These are phyloP conservation scores for Remorina albescens DNA, from an alignment of 2,797 vertebrate genomes.

Conservation along the genomic window DNA sequence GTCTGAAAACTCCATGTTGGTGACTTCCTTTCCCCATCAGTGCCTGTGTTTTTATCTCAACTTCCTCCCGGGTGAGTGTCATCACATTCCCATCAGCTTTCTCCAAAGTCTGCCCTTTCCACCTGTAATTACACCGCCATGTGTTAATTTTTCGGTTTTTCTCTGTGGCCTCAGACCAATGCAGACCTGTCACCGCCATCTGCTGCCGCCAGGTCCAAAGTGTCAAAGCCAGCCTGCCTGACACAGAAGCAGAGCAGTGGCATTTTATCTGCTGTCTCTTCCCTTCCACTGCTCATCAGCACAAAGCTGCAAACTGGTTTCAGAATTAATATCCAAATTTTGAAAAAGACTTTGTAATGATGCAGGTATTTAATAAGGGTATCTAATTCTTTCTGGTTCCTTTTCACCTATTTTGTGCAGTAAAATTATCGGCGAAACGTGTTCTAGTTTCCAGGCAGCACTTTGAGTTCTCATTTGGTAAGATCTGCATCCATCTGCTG, in stretches of 20 bases:
- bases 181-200: slow-evolving; percentile 59
- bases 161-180: slow-evolving; percentile 28
- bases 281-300: neutral
- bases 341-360: neutral
- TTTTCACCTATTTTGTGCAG: neutral
- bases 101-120: slow-evolving; percentile 16
- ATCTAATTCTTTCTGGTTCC: neutral
- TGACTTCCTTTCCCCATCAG: neutral
- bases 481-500: slow-evolving; percentile 27
- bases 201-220: slow-evolving; percentile 47
- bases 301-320: neutral
- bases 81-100: slow-evolving; percentile 12
- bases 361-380: neutral
- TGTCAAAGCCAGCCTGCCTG: slow-evolving; percentile 28
- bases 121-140: slow-evolving; percentile 12
- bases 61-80: slow-evolving; percentile 6
- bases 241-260: slow-evolving; percentile 6
- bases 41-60: neutral
- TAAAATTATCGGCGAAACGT: neutral
- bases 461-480: slow-evolving; percentile 25
- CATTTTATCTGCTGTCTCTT: slow-evolving; percentile 20
- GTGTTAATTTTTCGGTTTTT: neutral
- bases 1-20: slow-evolving; percentile 3
- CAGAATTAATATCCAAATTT: neutral
- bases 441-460: neutral